Evolutionary conservation across 2,113 vertebrate genomes (phyloP), one percentile per base, ranked within the genome.

Genomic region (Saimiri boliviensis): DNA sequence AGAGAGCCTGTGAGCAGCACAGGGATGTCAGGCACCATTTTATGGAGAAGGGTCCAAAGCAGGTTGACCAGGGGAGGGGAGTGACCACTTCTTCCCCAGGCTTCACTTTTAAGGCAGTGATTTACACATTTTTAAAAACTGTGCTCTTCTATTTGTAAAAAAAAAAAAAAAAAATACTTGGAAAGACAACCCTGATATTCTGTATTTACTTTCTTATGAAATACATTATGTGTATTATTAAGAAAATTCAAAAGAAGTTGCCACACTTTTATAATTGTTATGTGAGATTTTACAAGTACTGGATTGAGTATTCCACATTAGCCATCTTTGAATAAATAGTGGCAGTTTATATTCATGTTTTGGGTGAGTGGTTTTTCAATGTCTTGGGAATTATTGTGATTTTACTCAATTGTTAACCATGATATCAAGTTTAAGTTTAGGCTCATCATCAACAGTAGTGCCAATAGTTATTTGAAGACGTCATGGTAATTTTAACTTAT

Each of bases 131-230:
- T 73, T 63, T n/a, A 1, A 66, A 73, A 88, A 74, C 2, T 1
- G 0, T n/a, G 9, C 4, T 14, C 74, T 63, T 87, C 20, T 6
- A 16, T 35, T 40, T 40, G 25, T 54, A 14, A 52, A 52, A 52
- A 52, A 87, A 90, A 42, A 52, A 52, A 87, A 90, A 87, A 90
- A 89, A 89, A 27, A 45, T 20, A 25, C 9, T 45, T 79, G 68
- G 16, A 37, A 3, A 77, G 80, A 58, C 17, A 42, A 1, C 23
- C 3, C 10, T 30, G 23, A 17, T 87, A 40, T 35, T 63, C 19
- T 13, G 2, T 23, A 32, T 19, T 66, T 70, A 79, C 25, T 83
- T 80, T 89, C 30, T 68, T 80, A 60, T 68, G 70, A 91, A 40
- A 88, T 16, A 66, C 6, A 42, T 30, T 30, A 25, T 21, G 4